A percentile compares a stretch with the other conserved stretches of the same genome.
Evolutionary conservation across 2,888 invertebrate genomes (phyloP).

Genomic region (Ferrisia virgata): DNA sequence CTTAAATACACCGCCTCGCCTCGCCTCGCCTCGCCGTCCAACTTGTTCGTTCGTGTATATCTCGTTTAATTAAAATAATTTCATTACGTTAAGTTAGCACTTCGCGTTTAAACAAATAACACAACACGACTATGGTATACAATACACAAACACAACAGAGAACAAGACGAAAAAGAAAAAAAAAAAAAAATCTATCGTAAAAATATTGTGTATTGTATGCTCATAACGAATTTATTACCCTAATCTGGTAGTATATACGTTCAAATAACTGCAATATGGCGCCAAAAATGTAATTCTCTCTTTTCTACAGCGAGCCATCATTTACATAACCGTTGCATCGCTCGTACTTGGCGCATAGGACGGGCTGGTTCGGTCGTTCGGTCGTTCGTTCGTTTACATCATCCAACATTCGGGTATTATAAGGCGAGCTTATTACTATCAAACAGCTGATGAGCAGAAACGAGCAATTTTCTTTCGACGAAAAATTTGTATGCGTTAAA

Average conservation of each 20-base stretch:
- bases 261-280: slow-evolving; percentile 9
- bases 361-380: no score
- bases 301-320: neutral
- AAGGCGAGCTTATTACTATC: no score
- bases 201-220: neutral
- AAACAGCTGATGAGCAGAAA: neutral
- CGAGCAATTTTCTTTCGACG: neutral
- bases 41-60: neutral
- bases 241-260: neutral
- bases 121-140: neutral
- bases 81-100: neutral
- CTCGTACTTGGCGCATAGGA: no score
- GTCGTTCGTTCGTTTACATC: neutral
- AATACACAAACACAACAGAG: neutral
- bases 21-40: no score
- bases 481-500: neutral
- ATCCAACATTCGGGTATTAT: no score
- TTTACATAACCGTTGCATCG: slow-evolving; percentile 1
- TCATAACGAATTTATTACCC: neutral
- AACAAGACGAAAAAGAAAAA: neutral
- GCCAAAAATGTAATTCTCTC: slow-evolving; percentile 6
- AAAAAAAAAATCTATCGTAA: neutral
- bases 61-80: neutral
- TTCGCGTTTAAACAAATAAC: neutral
- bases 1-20: no score